Conservation (phyloP, 2,797 vertebrate species). For the Darevskia nairensis region DNA sequence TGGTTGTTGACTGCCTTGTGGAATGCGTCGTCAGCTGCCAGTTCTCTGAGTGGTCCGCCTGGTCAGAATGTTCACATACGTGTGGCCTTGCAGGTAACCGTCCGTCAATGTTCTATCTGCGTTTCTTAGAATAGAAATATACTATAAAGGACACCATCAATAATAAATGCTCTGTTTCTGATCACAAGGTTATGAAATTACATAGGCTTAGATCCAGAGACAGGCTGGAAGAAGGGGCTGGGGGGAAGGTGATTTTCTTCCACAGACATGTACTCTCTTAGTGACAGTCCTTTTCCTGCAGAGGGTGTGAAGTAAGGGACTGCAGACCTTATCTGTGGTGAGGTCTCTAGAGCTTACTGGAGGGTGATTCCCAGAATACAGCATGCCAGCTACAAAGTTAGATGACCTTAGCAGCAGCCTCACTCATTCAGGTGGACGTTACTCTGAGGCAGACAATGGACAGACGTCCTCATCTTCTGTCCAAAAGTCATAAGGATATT, state of each 20-base stretch:
- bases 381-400: neutral
- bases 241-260: neutral
- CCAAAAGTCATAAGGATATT: neutral
- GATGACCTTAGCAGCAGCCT: neutral
- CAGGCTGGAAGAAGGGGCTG: neutral
- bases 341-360: neutral
- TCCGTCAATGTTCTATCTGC: too few relatives aligned
- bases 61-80: constrained; percentile 90
- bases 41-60: constrained; percentile 91
- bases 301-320: neutral
- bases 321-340: neutral
- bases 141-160: fast-evolving
- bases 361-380: neutral
- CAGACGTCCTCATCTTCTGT: neutral
- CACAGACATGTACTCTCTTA: neutral
- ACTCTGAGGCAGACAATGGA: neutral
- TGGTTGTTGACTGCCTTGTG: constrained; percentile 83
- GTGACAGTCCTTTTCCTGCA: constrained; percentile 17
- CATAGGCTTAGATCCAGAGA: neutral
- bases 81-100: constrained; percentile 88
- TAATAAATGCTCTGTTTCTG: neutral
- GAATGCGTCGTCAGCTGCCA: constrained; percentile 91
- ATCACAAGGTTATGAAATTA: neutral
- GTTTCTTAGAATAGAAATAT: fast-evolving
- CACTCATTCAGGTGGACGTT: neutral